Evolutionary conservation across 1,140 invertebrate species (phyloP), one percentile per base, ranked within the genome.

Genomic region (Eumeta japonica): DNA sequence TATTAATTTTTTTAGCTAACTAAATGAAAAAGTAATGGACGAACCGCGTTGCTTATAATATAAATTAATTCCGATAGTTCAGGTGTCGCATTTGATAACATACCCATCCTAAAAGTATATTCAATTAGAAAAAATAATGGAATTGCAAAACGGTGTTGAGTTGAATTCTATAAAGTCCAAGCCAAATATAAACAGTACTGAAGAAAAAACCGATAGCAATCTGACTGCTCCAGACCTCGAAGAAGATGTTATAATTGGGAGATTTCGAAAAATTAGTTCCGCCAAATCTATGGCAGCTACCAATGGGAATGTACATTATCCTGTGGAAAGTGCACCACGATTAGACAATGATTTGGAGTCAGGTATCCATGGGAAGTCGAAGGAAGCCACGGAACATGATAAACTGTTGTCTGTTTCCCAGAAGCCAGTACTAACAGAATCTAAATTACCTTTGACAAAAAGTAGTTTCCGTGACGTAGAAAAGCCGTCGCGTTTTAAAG

Each of bases 381-480:
- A 51, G 37, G 61, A 61, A 9, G 15, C 41, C 3, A 36, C 38
- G 1, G 61, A 63, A 17, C 63, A 46, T 12, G 57, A 73, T 11
- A 58, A 57, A 40, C 43, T 61, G 28, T 35, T 59, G 24, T 48
- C 19, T 43, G 46, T 29, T 45, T 45, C 19, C 15, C 46, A 5
- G 58, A 65, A 1, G 16, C 40, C 1, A 3, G 38, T 46, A 3
- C 37, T 57, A 13, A 57, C 60, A 16, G 47, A 50, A 1, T 17
- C 48, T 0, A 55, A 55, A 18, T 54, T 53, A 1, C 56, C 66
- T 0, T 35, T 74, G 12, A 79, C 79, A 4, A 81, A 81, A 51
- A 81, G 79, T 48, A 82, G 80, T 55, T 81, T 82, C 46, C 68
- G 80, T 15, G 79, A 82, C 52, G 67, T 79, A 17, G 79, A 81